A percentile compares a stretch with the other conserved stretches of the same genome.
These are phyloP conservation scores for Nesoenas mayeri DNA, from an alignment of 2,113 vertebrate species.

Conservation along the genomic window DNA sequence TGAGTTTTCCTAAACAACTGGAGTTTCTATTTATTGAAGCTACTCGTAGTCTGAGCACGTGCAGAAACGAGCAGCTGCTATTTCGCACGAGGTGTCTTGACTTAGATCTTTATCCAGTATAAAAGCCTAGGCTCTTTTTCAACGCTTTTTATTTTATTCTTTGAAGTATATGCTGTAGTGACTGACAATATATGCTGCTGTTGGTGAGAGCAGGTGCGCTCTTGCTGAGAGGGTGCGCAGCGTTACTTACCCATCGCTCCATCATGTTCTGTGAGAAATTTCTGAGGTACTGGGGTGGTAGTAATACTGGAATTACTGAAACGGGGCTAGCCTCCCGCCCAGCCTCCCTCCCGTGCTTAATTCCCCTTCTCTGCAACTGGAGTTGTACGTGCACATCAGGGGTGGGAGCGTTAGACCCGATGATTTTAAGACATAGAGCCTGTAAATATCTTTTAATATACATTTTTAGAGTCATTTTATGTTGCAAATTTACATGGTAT, in stretches of 20 bases:
- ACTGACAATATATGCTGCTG: constrained; percentile 64
- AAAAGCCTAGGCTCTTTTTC: constrained; percentile 53
- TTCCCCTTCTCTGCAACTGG: not conserved
- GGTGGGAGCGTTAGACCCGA: not conserved
- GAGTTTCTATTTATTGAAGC: constrained; percentile 59
- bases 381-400: not conserved
- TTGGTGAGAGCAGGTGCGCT: not conserved
- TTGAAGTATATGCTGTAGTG: constrained; percentile 63
- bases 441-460: constrained; percentile 72
- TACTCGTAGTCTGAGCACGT: not conserved
- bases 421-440: constrained; percentile 40
- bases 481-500: constrained; percentile 60
- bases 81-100: constrained; percentile 25
- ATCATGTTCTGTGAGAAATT: constrained; percentile 34
- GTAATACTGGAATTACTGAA: constrained; percentile 21
- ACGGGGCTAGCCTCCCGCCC: not conserved
- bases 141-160: constrained; percentile 58
- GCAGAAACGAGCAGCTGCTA: constrained; percentile 33
- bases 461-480: constrained; percentile 70
- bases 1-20: constrained; percentile 54
- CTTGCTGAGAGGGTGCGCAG: not conserved
- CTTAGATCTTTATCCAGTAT: constrained; percentile 62
- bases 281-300: constrained; percentile 29
- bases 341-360: not conserved
- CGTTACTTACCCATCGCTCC: constrained; percentile 33